Conservation (phyloP, 2,888 invertebrate species). For the Allophyes oxyacanthae region DNA sequence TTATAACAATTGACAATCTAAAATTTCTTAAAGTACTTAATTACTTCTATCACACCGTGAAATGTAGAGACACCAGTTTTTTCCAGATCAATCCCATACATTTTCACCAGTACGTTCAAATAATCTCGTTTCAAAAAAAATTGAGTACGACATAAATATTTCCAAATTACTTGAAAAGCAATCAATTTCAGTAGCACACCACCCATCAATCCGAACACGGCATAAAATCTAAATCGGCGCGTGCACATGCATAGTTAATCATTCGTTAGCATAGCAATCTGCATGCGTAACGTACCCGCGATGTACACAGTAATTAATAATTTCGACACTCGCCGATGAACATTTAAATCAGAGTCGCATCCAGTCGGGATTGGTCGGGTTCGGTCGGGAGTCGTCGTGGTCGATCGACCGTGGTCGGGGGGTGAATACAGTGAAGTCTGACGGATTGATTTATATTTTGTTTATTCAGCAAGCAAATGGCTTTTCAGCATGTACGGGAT, state of each 20-base stretch:
- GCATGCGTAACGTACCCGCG: constrained; percentile 83
- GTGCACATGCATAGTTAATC: constrained; percentile 84
- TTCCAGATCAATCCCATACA: too few relatives aligned
- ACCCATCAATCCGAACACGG: constrained; percentile 57
- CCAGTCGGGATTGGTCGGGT: constrained; percentile 68
- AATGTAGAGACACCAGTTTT: too few relatives aligned
- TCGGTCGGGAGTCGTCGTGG: constrained; percentile 53
- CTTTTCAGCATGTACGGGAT: constrained; percentile 32
- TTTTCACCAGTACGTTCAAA: constrained; percentile 8
- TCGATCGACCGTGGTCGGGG: constrained; percentile 56
- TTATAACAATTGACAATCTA: constrained; percentile 4
- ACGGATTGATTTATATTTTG: constrained; percentile 59
- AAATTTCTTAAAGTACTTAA: too few relatives aligned
- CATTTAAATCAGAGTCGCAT: constrained; percentile 79
- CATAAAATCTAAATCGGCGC: constrained; percentile 67
- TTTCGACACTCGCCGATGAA: constrained; percentile 87
- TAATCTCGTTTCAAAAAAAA: constrained; percentile 10
- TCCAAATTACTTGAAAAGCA: constrained; percentile 40
- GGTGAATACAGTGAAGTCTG: constrained; percentile 50
- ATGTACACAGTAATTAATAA: constrained; percentile 85
- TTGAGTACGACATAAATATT: constrained; percentile 43
- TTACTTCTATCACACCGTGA: too few relatives aligned
- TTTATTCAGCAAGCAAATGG: constrained; percentile 49
- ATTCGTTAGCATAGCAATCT: constrained; percentile 88
- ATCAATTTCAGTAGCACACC: constrained; percentile 48